These are phyloP conservation scores for Anabas testudineus DNA, from an alignment of 2,797 vertebrate species.

Conservation along the genomic window DNA sequence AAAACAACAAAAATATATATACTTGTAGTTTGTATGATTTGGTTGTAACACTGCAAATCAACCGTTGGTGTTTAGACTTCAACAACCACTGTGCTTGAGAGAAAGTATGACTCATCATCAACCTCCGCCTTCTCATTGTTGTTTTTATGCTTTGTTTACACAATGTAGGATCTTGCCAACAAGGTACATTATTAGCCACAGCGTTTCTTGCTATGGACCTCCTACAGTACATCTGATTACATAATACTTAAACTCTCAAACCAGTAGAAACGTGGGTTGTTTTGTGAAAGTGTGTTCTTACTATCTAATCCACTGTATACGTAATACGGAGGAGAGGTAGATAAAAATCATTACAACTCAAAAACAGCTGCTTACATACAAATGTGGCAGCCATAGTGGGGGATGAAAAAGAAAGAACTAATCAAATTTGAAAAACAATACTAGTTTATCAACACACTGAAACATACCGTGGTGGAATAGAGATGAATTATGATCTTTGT, in stretches of 20 bases:
- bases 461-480: no score
- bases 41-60: neutral
- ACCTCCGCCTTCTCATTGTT: neutral
- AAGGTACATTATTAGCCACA: neutral
- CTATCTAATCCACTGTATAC: constrained; percentile 1
- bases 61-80: neutral
- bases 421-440: no score
- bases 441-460: no score
- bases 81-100: neutral
- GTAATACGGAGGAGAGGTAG: no score
- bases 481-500: no score
- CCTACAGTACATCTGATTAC: constrained; percentile 42
- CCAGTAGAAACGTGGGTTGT: constrained; percentile 27
- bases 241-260: constrained; percentile 35
- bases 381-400: no score
- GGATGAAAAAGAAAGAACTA: no score
- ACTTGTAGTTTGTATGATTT: neutral
- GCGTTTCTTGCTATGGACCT: constrained; percentile 3
- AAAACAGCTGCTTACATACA: neutral
- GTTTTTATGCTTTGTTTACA: constrained; percentile 4
- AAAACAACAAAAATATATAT: neutral
- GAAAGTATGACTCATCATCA: neutral
- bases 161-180: neutral
- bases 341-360: neutral
- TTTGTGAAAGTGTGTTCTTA: constrained; percentile 35